phyloP scores from a whole-genome alignment of 2,113 vertebrate genomes.

The Caretta caretta region DNA sequence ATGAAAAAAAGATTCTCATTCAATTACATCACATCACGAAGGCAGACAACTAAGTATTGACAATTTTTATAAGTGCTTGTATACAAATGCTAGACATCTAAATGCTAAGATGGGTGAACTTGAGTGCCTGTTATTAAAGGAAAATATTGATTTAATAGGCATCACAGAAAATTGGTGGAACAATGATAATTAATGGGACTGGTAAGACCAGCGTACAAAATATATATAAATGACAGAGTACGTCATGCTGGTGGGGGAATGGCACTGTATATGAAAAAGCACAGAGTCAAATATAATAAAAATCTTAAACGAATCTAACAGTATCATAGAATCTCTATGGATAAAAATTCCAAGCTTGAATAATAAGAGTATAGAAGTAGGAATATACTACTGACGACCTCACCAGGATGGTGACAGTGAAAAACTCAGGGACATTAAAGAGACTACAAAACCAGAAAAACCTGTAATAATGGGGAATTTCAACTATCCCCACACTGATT shows the following conservation, averaged over 20 bases:
- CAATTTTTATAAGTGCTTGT: too few relatives aligned
- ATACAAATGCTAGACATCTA: too few relatives aligned
- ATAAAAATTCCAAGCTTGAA: background rate
- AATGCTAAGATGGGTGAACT: too few relatives aligned
- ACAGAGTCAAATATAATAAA: background rate
- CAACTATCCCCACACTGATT: background rate
- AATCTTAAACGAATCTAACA: background rate
- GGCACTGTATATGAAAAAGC: background rate
- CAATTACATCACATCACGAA: background rate
- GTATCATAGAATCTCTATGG: too few relatives aligned
- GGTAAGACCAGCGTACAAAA: too few relatives aligned
- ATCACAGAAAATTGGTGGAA: too few relatives aligned
- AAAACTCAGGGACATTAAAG: background rate
- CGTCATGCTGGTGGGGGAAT: background rate
- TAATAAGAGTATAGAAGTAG: background rate
- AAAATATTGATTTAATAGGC: too few relatives aligned
- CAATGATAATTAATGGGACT: too few relatives aligned
- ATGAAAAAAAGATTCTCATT: background rate
- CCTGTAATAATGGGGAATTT: background rate
- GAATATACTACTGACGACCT: background rate
- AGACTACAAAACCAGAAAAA: background rate
- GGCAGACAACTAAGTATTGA: too few relatives aligned
- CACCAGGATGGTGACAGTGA: background rate
- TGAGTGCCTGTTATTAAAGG: too few relatives aligned
- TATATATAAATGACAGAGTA: too few relatives aligned